Conservation (phyloP, 64 coral and sea anemone species). For the Anthopleura sola region DNA sequence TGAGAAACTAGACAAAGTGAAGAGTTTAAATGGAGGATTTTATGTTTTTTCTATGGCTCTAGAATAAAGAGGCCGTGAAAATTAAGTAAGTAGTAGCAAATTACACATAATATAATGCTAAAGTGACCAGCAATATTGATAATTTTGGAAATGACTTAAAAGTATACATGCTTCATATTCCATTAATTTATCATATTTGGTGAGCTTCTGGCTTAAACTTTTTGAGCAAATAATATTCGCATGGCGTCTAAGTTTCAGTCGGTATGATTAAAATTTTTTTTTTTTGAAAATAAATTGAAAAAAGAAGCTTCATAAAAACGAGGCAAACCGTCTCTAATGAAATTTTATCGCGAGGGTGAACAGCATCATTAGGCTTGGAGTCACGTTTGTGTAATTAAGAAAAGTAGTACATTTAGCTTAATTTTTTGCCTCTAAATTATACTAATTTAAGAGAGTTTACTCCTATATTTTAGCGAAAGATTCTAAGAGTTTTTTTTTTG, state of each 20-base stretch:
- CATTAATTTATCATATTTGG: background rate
- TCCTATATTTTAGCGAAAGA: too few species aligned
- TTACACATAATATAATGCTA: background rate
- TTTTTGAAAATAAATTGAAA: too few species aligned
- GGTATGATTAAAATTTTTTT: background rate
- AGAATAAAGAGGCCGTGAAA: background rate
- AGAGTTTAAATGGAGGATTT: background rate
- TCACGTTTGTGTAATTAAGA: too few species aligned
- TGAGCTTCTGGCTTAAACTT: background rate
- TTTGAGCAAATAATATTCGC: background rate
- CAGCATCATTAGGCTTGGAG: too few species aligned
- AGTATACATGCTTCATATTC: background rate
- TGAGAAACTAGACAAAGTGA: background rate
- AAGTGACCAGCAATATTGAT: background rate
- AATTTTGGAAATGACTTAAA: background rate
- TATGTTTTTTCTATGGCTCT: background rate
- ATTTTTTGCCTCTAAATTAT: too few species aligned
- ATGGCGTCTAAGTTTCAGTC: background rate
- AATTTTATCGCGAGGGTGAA: too few species aligned
- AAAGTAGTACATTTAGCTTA: too few species aligned
- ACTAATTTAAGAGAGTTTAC: background rate
- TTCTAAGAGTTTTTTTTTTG: background rate
- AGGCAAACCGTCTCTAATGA: too few species aligned
- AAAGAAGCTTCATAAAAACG: too few species aligned
- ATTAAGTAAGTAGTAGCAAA: background rate